Evolutionary conservation across 2,888 invertebrate species (phyloP), one percentile per base, ranked within the genome.

Genomic region (Diarsia dahlii): DNA sequence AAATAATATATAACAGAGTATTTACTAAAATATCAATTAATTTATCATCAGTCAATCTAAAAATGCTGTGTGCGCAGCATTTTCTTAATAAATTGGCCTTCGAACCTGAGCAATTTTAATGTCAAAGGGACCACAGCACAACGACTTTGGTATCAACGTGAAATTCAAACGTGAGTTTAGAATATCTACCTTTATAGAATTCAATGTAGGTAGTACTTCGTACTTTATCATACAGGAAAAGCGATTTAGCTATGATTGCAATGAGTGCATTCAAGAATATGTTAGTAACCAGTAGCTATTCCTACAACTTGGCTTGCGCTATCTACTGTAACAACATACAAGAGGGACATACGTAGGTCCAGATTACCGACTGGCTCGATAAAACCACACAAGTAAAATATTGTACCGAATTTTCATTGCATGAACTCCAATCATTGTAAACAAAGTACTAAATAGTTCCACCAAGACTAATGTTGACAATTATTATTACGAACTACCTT

Each of bases 401-500:
- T 28, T 2, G 23, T 56, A 60, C 28, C 34, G 60, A 18, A 18
- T 60, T 60, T 34, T 60, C 18, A 58, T 28, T 3, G 28, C 8
- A 28, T 9, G 28, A 9, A 28, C 18, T 58, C 23, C 15, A 28
- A 58, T 18, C 0, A 58, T 28, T 34, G 18, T 18, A 60, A 65
- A 54, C 12, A 56, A 46, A 52, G 50, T 20, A 80, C 48, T 48
- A 77, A 50, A 56, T 56, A 73, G 12, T 45, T 64, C 39, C 0
- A 0, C 28, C 48, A 64, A 68, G 54, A 81, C 13, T 56, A 34
- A 77, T 82, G 67, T 52, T 12, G n/a, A 45, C 56, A 63, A 66
- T n/a, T n/a, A n/a, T n/a, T 67, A 85, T 48, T 78, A 72, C 46
- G 5, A 63, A 65, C 13, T 9, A 71, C 50, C 50, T 65, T 50